Percentiles rank a stretch among this genome's conserved stretches.
These are phyloP conservation scores for Psilanteris sp. DNA, from an alignment of 1,140 invertebrate species.

Conservation along the genomic window DNA sequence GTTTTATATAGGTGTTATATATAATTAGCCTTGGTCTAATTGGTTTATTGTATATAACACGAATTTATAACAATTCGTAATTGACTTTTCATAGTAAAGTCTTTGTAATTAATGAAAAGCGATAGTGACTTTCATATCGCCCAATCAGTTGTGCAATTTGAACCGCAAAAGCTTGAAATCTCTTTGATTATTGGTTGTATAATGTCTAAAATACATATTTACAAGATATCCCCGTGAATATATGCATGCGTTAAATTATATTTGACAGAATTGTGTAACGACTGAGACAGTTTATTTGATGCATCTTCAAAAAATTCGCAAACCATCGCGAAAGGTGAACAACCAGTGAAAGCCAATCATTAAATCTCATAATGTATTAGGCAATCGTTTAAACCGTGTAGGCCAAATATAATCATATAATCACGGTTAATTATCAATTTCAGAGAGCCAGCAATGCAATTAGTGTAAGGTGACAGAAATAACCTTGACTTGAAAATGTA, in stretches of 20 bases:
- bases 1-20: too few species aligned
- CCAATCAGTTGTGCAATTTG: not conserved
- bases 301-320: conserved; percentile 41
- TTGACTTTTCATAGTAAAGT: too few species aligned
- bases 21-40: too few species aligned
- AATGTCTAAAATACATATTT: conserved; percentile 2
- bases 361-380: conserved; percentile 38
- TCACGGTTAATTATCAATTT: conserved; percentile 44
- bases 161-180: not conserved
- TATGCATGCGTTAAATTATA: conserved; percentile 1
- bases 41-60: too few species aligned
- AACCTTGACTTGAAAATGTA: conserved; percentile 29
- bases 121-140: too few species aligned
- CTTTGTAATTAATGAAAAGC: too few species aligned
- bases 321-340: conserved; percentile 50
- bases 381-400: conserved; percentile 38
- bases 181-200: not conserved
- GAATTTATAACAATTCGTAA: too few species aligned
- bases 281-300: conserved; percentile 60
- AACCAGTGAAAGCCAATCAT: conserved; percentile 58
- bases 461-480: conserved; percentile 32
- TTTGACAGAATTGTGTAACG: conserved; percentile 12
- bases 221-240: conserved; percentile 8
- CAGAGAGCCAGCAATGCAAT: conserved; percentile 18
- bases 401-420: conserved; percentile 51